A percentile compares a stretch with the other conserved stretches of the same genome.
phyloP scores from a whole-genome alignment of 2,113 vertebrate genomes.

The Corythornis madagascariensis region DNA sequence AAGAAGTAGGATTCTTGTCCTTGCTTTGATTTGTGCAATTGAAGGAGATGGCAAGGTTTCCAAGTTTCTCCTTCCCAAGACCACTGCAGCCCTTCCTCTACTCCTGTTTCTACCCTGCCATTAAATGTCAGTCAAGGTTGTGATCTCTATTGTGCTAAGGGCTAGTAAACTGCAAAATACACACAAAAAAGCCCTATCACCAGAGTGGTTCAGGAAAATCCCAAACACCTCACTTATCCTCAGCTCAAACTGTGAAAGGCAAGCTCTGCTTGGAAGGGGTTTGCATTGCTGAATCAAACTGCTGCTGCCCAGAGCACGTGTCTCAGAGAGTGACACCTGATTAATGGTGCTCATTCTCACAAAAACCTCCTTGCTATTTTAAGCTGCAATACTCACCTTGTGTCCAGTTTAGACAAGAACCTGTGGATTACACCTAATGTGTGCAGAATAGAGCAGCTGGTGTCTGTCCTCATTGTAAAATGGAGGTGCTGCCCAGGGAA shows the following conservation, averaged over 20 bases:
- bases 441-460: not conserved
- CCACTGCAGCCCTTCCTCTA: not conserved
- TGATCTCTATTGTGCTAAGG: not conserved
- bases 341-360: not conserved
- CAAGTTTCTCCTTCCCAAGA: not conserved
- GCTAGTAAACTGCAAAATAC: not conserved
- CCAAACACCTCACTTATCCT: not conserved
- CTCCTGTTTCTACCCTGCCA: not conserved
- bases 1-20: not conserved
- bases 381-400: not conserved
- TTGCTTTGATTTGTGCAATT: not conserved
- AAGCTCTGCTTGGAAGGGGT: not conserved
- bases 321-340: not conserved
- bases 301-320: not conserved
- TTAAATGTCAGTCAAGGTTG: not conserved
- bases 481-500: not conserved
- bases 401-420: not conserved
- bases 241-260: not conserved
- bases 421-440: not conserved
- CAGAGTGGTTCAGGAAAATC: not conserved
- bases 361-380: not conserved
- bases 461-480: not conserved
- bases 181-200: rapidly evolving
- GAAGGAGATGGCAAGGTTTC: not conserved
- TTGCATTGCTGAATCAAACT: not conserved